A percentile compares a stretch with the other conserved stretches of the same genome.
phyloP scores from a whole-genome alignment of 2,888 invertebrate genomes.

The Stenchaetothrips biformis region DNA sequence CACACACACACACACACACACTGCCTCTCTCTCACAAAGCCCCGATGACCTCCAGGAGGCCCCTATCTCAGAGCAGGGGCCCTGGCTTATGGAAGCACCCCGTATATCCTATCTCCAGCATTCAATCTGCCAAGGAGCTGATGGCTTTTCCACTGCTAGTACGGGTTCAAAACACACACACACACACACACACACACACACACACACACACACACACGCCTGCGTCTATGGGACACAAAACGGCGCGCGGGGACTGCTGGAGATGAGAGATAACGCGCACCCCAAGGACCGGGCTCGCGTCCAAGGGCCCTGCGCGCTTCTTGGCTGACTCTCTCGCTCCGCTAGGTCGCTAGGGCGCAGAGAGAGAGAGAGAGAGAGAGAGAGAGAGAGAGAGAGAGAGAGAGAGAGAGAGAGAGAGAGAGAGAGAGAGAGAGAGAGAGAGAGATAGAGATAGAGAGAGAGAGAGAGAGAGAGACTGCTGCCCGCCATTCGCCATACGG shows the following conservation, averaged over 20 bases:
- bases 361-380: no score
- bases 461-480: background rate
- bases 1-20: background rate
- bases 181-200: no score
- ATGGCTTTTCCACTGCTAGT: no score
- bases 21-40: background rate
- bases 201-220: no score
- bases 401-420: slow-evolving; percentile 34
- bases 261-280: no score
- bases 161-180: no score
- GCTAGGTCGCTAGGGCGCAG: background rate
- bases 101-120: no score
- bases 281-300: no score
- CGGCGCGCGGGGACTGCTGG: no score
- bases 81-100: no score
- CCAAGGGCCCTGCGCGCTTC: background rate
- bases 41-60: background rate
- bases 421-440: slow-evolving; percentile 24
- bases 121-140: no score
- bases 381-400: slow-evolving; percentile 30
- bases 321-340: background rate
- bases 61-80: background rate
- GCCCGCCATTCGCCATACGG: background rate
- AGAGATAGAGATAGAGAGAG: background rate
- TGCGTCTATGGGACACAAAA: no score